Conservation (phyloP, 2,113 vertebrate species). For the Pteronura brasiliensis region DNA sequence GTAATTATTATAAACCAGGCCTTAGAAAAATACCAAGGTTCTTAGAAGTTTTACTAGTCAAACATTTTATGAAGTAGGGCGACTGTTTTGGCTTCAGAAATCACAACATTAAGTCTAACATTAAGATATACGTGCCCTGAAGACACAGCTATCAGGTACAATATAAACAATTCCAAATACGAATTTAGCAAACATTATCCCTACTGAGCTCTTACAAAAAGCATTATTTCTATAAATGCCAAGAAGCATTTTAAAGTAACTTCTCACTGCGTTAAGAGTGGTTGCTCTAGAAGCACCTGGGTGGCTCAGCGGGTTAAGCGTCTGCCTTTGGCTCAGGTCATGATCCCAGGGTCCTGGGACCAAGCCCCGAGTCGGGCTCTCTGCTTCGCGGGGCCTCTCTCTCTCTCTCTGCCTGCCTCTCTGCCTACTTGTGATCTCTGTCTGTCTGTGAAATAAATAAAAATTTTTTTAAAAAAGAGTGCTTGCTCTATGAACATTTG, state of each 20-base stretch:
- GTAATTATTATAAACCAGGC: neutral
- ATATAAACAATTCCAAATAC: slow-evolving; percentile 33
- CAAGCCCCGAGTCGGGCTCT: too few relatives aligned
- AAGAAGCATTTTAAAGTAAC: slow-evolving; percentile 12
- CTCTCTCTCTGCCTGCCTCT: too few relatives aligned
- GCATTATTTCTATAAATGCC: neutral
- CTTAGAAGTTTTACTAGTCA: slow-evolving; percentile 20
- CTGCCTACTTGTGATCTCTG: too few relatives aligned
- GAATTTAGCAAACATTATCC: neutral
- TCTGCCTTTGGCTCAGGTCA: too few relatives aligned
- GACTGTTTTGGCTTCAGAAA: slow-evolving; percentile 21
- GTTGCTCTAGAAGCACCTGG: too few relatives aligned
- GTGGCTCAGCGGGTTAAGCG: too few relatives aligned
- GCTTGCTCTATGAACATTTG: neutral
- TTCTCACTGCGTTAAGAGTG: neutral
- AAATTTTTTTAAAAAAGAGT: neutral
- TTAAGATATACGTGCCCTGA: slow-evolving; percentile 38
- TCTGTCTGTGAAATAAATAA: too few relatives aligned
- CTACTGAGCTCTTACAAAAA: slow-evolving; percentile 8
- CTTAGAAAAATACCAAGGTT: slow-evolving; percentile 29
- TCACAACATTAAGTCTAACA: slow-evolving; percentile 27
- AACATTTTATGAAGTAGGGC: neutral
- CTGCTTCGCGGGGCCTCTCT: too few relatives aligned
- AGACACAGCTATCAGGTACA: slow-evolving; percentile 38
- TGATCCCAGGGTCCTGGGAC: too few relatives aligned